Evolutionary conservation across 1,140 invertebrate genomes (phyloP).

Genomic region (Micrasema minimum): DNA sequence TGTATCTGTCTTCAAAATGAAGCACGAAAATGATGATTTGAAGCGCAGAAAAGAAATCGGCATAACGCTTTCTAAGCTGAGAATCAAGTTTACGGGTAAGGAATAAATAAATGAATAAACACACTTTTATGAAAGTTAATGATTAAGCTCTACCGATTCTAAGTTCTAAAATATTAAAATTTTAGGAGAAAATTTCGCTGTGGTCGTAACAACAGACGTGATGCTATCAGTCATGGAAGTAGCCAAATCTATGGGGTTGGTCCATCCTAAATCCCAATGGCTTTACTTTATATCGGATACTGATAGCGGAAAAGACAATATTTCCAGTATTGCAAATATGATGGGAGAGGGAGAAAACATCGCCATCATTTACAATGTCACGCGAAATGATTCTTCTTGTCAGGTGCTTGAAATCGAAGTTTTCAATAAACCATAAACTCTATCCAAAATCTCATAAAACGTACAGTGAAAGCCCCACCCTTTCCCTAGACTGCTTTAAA

Average conservation of each 20-base stretch:
- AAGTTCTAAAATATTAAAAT: not conserved
- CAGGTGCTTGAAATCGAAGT: too few relatives aligned
- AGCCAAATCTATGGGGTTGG: conserved; percentile 73
- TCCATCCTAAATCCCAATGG: conserved; percentile 80
- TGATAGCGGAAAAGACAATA: conserved; percentile 60
- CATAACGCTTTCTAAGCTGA: conserved; percentile 66
- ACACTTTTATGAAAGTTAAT: not conserved
- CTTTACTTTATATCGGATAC: conserved; percentile 79
- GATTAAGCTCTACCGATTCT: not conserved
- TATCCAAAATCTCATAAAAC: too few relatives aligned
- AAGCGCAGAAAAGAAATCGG: conserved; percentile 65
- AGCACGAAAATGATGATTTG: conserved; percentile 63
- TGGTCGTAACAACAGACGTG: conserved; percentile 63
- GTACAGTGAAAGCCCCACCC: too few relatives aligned
- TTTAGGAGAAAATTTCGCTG: conserved; percentile 66
- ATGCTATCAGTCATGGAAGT: conserved; percentile 73
- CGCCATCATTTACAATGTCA: conserved; percentile 81
- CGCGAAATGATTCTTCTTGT: conserved; percentile 64
- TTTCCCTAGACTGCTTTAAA: too few relatives aligned
- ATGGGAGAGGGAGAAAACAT: conserved; percentile 83
- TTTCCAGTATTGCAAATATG: conserved; percentile 67
- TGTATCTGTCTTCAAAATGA: conserved; percentile 69
- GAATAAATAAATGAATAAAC: not conserved
- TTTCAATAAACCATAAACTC: too few relatives aligned
- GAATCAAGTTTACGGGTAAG: conserved; percentile 63